Conservation (phyloP, 2,113 vertebrate genomes). For the Hemiprocne comata region DNA sequence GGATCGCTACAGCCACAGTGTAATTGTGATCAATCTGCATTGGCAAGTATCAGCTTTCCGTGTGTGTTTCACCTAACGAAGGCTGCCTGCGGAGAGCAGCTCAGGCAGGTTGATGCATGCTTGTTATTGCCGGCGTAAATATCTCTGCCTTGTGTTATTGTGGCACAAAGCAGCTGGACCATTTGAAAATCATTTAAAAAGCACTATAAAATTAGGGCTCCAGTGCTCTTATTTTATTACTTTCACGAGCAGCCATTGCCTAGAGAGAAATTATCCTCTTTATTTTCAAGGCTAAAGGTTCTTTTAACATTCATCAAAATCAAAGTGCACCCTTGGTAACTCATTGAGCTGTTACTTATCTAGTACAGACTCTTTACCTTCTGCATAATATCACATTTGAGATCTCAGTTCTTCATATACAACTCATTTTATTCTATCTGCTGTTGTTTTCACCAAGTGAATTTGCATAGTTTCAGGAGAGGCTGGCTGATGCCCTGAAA, state of each 20-base stretch:
- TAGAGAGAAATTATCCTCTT: slow-evolving; percentile 74
- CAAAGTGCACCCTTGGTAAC: slow-evolving; percentile 68
- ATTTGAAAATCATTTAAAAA: slow-evolving; percentile 73
- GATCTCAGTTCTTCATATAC: slow-evolving; percentile 45
- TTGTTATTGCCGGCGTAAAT: slow-evolving; percentile 47
- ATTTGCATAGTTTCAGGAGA: slow-evolving; percentile 44
- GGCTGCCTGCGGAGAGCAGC: slow-evolving; percentile 10
- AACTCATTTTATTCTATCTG: slow-evolving; percentile 52
- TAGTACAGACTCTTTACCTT: slow-evolving; percentile 59
- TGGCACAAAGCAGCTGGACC: slow-evolving; percentile 72
- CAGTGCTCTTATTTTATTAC: slow-evolving; percentile 58
- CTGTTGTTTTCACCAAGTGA: slow-evolving; percentile 35
- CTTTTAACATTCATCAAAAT: slow-evolving; percentile 72
- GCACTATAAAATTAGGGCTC: slow-evolving; percentile 70
- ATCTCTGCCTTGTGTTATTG: slow-evolving; percentile 58
- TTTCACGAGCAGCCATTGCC: slow-evolving; percentile 62
- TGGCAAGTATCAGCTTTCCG: slow-evolving; percentile 51
- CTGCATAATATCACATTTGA: slow-evolving; percentile 63
- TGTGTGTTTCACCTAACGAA: not conserved
- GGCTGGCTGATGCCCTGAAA: slow-evolving; percentile 42
- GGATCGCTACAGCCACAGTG: not conserved
- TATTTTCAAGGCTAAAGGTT: slow-evolving; percentile 74
- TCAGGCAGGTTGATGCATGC: slow-evolving; percentile 39
- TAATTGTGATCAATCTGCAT: not conserved
- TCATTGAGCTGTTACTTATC: slow-evolving; percentile 60